Percentiles rank a stretch among this genome's conserved stretches.
These are phyloP conservation scores for Lasioglossum morio DNA, from an alignment of 2,888 invertebrate genomes.

Conservation along the genomic window DNA sequence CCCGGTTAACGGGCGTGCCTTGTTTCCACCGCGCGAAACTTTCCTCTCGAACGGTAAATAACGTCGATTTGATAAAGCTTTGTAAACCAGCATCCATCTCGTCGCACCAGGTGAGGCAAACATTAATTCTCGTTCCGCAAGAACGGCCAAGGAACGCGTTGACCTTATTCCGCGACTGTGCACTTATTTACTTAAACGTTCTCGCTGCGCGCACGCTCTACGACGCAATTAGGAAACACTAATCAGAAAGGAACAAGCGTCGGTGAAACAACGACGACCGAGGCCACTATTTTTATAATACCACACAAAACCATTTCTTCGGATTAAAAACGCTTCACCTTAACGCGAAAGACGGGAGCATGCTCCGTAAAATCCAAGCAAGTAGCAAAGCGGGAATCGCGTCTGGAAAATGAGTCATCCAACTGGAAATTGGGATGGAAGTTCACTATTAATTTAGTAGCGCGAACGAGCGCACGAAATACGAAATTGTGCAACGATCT, in stretches of 20 bases:
- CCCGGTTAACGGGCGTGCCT: constrained; percentile 13
- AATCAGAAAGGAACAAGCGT: neutral
- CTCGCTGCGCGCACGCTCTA: neutral
- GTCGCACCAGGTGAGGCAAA: constrained; percentile 13
- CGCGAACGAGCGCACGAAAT: neutral
- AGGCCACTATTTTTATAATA: neutral
- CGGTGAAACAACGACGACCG: neutral
- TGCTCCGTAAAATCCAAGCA: neutral
- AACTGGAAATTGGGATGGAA: neutral
- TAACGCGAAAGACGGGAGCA: neutral
- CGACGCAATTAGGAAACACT: constrained; percentile 1
- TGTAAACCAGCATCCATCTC: constrained; percentile 29
- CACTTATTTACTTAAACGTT: constrained; percentile 12
- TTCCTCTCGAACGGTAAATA: constrained; percentile 36
- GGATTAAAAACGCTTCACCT: neutral
- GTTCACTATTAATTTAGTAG: neutral
- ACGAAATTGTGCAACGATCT: constrained; percentile 1
- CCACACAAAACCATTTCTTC: neutral
- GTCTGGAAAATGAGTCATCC: neutral
- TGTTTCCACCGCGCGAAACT: constrained; percentile 37
- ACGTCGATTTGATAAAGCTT: constrained; percentile 47
- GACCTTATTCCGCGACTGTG: constrained; percentile 10
- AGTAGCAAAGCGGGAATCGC: neutral
- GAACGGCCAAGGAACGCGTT: neutral
- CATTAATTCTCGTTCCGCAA: constrained; percentile 11